Percentiles rank a stretch among this genome's conserved stretches.
Conservation (phyloP, 2,888 invertebrate species). For the Rhamphomyia laevipes region DNA sequence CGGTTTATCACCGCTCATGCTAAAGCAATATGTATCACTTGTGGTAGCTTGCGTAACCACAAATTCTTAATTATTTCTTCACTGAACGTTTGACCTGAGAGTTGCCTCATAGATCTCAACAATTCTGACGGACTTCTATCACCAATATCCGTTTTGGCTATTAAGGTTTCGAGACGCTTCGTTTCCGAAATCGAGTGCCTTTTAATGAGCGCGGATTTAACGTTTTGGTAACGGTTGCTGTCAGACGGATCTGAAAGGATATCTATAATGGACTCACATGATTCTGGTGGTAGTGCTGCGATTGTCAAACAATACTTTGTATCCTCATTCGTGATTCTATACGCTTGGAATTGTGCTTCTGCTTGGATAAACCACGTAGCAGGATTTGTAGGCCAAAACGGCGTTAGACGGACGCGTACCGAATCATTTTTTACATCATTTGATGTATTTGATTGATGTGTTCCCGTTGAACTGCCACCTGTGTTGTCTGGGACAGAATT, state of each 20-base stretch:
- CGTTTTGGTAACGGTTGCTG: background rate
- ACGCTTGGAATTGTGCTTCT: background rate
- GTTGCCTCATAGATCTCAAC: background rate
- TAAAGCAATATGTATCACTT: background rate
- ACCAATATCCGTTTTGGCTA: background rate
- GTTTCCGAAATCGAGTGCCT: background rate
- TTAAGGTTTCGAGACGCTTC: background rate
- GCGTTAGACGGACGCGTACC: background rate
- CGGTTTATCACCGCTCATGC: background rate
- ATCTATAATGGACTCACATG: background rate
- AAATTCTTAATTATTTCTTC: background rate
- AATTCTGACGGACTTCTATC: background rate
- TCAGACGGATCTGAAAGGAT: background rate
- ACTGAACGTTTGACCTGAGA: background rate
- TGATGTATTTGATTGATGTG: too few relatives aligned
- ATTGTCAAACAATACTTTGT: slow-evolving; percentile 1
- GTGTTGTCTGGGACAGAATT: too few relatives aligned
- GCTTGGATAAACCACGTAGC: background rate
- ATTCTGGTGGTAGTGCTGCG: background rate
- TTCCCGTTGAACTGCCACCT: too few relatives aligned
- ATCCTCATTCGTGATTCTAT: background rate
- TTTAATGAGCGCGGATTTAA: background rate
- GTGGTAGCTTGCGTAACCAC: background rate
- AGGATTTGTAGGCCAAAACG: background rate
- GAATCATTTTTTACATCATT: background rate